Base-by-base conservation (phyloP, 2,113 vertebrate genomes). In the Seriola quinqueradiata region DNA sequence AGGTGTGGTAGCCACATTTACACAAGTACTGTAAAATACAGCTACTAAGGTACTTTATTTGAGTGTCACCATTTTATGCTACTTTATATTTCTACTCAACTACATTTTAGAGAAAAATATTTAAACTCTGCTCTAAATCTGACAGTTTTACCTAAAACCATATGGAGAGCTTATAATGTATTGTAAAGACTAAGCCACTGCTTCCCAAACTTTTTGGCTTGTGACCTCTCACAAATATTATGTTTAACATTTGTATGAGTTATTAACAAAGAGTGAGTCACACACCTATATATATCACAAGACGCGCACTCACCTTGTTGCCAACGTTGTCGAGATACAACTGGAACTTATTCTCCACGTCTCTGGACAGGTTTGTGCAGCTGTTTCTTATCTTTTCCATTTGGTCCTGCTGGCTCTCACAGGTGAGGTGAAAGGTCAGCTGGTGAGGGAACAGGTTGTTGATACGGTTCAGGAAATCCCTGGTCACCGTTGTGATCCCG, bases 351-450 rank as follows among this genome's bases (percentile, higher is more conserved):
- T 72, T 84, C 65, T 94, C 93, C 57, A 96, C 91, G 1, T 95
- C 92, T 23, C 82, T 86, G 57, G 94, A 94, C 55, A 95, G 89
- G 79, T 81, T 90, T 1, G 94, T 93, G 92, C 95, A 92, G 82
- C 89, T 93, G 82, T 34, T 85, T 1, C 83, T 79, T 57, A 95
- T 93, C 71, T 78, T 78, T 28, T 92, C 87, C 91, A 92, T 74
- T 46, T 93, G 83, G 8, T 90, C 93, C 48, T 72, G 34, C 79
- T 96, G 95, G n/a, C 92, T 94, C 0, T 73, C 32, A 38, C 95
- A 96, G 82, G 93, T 93, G 74, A 96, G 93, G 85, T 95, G 93
- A 79, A 96, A 96, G 75, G 93, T 95, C 81, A 88, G 17, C 66
- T 91, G 85, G 60, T 92, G 82, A 5, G 93, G 89, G 59, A 95